These are phyloP conservation scores for Lontra canadensis DNA, from an alignment of 2,113 vertebrate species.

Conservation along the genomic window DNA sequence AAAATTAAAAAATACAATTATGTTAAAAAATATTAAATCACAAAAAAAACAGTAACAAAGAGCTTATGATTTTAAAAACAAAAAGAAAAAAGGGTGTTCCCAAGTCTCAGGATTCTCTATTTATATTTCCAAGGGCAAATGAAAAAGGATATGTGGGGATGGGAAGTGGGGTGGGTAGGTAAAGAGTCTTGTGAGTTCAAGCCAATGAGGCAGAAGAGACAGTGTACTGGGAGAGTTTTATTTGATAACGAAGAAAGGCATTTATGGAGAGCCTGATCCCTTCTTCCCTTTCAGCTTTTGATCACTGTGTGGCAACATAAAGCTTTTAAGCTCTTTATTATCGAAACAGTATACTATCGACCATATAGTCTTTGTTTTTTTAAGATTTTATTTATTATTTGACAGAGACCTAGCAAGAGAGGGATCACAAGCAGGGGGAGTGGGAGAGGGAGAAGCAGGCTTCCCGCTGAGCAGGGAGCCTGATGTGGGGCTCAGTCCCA, in stretches of 20 bases:
- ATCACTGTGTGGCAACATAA: neutral
- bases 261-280: neutral
- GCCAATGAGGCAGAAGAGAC: neutral
- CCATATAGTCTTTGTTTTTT: neutral
- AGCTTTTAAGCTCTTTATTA: neutral
- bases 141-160: neutral
- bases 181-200: neutral
- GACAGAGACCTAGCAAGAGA: too few relatives aligned
- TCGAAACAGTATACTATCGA: neutral
- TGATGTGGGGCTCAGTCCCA: too few relatives aligned
- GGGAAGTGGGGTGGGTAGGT: rapidly evolving
- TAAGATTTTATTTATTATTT: too few relatives aligned
- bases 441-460: too few relatives aligned
- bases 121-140: conserved; percentile 32
- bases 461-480: too few relatives aligned
- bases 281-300: neutral
- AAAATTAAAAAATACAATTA: neutral
- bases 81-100: neutral
- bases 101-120: neutral
- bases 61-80: neutral
- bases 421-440: too few relatives aligned
- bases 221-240: neutral
- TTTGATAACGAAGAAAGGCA: neutral
- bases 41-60: conserved; percentile 15
- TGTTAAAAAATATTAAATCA: neutral